A percentile compares a stretch with the other conserved stretches of the same genome.
These are phyloP conservation scores for Ceratotherium simum DNA, from an alignment of 2,113 vertebrate species.

Conservation along the genomic window DNA sequence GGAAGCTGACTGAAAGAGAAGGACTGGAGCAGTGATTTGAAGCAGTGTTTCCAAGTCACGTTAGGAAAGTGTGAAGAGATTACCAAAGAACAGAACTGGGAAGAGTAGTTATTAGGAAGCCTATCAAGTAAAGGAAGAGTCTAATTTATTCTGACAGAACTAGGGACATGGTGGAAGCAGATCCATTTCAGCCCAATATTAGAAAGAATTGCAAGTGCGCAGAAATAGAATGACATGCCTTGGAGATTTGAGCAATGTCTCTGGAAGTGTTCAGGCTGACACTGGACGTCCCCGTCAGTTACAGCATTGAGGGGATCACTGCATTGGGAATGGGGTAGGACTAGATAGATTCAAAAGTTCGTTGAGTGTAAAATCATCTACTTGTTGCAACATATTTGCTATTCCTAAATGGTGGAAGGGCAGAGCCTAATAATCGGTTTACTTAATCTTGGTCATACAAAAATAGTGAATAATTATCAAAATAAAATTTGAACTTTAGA, in stretches of 20 bases:
- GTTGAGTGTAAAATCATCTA: background rate
- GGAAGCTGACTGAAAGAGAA: background rate
- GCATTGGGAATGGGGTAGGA: no score
- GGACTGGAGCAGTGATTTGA: background rate
- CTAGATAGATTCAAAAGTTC: background rate
- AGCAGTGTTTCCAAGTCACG: background rate
- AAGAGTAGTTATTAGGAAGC: background rate
- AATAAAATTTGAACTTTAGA: background rate
- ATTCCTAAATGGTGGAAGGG: background rate
- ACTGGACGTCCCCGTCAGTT: background rate
- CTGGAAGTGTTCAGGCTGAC: background rate
- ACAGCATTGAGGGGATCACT: background rate
- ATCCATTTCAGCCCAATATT: background rate
- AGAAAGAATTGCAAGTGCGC: background rate
- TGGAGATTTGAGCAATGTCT: background rate
- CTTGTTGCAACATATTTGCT: background rate
- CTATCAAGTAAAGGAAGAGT: slow-evolving; percentile 8
- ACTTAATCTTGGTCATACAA: background rate
- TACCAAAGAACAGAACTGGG: background rate
- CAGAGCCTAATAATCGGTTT: background rate
- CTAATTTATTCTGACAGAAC: background rate
- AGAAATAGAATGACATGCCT: background rate
- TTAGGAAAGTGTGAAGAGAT: background rate
- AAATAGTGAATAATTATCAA: background rate
- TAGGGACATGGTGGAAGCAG: background rate